Base-by-base conservation (phyloP, 2,888 invertebrate genomes). In the Pilophorus perplexus region DNA sequence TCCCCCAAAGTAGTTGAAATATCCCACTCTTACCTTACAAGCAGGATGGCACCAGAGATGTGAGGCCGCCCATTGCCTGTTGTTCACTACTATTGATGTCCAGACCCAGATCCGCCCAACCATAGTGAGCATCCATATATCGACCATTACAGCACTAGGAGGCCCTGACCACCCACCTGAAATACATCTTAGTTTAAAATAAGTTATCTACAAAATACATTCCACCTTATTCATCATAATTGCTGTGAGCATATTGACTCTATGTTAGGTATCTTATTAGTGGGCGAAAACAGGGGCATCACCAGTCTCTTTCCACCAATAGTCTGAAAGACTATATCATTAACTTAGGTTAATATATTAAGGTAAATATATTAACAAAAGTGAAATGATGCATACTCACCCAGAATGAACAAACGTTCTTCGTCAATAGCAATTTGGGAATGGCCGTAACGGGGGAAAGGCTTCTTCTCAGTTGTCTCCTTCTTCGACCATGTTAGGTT, bases 11-110 rank as follows among this genome's bases (percentile, higher is more conserved):
- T n/a, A n/a, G n/a, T n/a, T n/a, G n/a, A n/a, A n/a, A n/a, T n/a
- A n/a, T n/a, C n/a, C n/a, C n/a, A n/a, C 33, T 8, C 33, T 12
- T 78, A 86, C 86, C 78, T 83, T 87, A 77, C 93, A 93, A 55
- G 91, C 93, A 64, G 93, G 93, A 79, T 94, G 93, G 76, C 93
- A 93, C 92, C 94, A 94, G 75, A 94, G 87, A 75, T 91, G 89
- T 1, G 88, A 86, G 22, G 94, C 89, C 42, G 88, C 87, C 82
- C 87, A 86, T 74, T 89, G 86, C 72, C 85, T 84, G 75, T 90
- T 89, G 71, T 82, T 81, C 25, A 95, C 85, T 68, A 83, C 83
- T 52, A 95, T 79, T 76, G 87, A 85, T 74, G 81, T 83, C 89
- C 89, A 87, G 67, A 81, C 83, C 90, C 90, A 90, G 25, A 80